A percentile compares a stretch with the other conserved stretches of the same genome.
Evolutionary conservation across 2,113 vertebrate species (phyloP).

Genomic region (Apodemus speciosus): DNA sequence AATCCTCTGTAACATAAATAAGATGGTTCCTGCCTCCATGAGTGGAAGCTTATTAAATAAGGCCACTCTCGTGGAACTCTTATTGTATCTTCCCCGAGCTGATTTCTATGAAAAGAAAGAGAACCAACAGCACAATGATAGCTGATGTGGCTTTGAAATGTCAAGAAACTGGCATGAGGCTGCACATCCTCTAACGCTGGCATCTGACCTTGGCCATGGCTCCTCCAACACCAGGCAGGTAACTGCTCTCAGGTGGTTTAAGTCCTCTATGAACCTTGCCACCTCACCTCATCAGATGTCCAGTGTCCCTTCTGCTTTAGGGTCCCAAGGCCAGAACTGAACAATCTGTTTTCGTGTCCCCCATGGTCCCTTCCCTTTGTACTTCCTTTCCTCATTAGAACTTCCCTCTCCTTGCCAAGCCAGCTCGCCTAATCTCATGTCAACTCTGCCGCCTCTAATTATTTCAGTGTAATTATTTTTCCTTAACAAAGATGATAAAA

Average conservation of each 20-base stretch:
- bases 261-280: neutral
- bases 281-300: neutral
- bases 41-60: neutral
- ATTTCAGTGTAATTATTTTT: constrained; percentile 81
- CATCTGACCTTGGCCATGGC: neutral
- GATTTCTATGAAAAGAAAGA: neutral
- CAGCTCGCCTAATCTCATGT: constrained; percentile 64
- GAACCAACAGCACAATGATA: neutral
- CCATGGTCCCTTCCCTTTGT: neutral
- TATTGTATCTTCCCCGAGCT: neutral
- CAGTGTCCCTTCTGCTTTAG: neutral
- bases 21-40: neutral
- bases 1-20: no score
- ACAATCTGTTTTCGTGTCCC: neutral
- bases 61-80: neutral
- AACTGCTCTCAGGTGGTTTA: neutral
- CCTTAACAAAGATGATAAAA: constrained; percentile 80
- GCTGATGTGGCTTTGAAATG: neutral
- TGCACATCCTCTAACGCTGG: neutral
- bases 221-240: neutral
- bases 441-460: constrained; percentile 67
- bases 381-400: constrained; percentile 53
- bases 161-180: neutral
- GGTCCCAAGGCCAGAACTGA: neutral
- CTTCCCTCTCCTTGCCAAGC: constrained; percentile 64